Evolutionary conservation across 2,113 vertebrate species (phyloP), one percentile per base, ranked within the genome.

Genomic region (Tauraco erythrolophus): DNA sequence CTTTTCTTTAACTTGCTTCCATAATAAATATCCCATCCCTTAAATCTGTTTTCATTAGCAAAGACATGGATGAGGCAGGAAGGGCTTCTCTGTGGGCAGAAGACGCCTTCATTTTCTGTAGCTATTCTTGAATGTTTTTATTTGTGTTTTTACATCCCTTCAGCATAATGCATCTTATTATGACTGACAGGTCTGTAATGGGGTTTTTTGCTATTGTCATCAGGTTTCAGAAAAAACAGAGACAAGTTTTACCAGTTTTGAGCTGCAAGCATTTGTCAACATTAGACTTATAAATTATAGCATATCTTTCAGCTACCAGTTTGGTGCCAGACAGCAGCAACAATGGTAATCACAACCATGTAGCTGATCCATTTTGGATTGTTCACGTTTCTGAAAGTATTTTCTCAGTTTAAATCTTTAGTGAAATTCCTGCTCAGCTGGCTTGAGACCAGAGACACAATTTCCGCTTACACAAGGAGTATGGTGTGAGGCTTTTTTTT

Each of bases 1-100:
- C 74, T 97, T 94, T 97, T 95, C 84, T 94, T 97, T 96, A 97
- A 96, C 96, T 96, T 97, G 97, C 66, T 98, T 96, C 90, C 91
- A 62, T 97, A 97, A 98, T 95, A 97, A 97, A 98, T 98, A 92
- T 88, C 62, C 80, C 92, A 97, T 90, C 88, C 96, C 84, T 80
- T 92, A 95, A 96, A 98, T 97, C 93, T 98, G 90, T 97, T 98
- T 97, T 97, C 94, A 98, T 98, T 97, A 98, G 95, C 85, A 75
- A 88, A 98, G 84, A 91, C 92, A 76, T 89, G 51, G 50, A 25
- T 69, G 58, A 96, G 66, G 48, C 68, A 74, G 22, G 74, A 93
- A 70, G 68, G n/a, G 25, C 8, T 93, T 89, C 94, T n/a, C 3
- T 77, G 51, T n/a, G 89, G 64, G 89, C 83, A 87, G 41, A 54